These are phyloP conservation scores for Zygaena filipendulae DNA, from an alignment of 2,888 invertebrate genomes.

Conservation along the genomic window DNA sequence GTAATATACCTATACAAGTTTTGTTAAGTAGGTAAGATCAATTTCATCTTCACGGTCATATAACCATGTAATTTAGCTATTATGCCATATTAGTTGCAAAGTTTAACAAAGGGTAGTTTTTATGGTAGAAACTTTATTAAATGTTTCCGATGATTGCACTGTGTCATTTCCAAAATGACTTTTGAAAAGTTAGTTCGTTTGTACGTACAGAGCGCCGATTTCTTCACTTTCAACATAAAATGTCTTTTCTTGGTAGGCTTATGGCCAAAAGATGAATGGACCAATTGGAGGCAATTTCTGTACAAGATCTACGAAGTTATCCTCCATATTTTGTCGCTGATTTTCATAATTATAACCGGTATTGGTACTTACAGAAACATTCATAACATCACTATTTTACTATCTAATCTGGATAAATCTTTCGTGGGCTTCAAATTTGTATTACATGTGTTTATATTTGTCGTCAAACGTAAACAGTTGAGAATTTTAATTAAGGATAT, in stretches of 20 bases:
- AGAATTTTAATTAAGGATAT: conserved; percentile 33
- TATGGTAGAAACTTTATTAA: too few relatives aligned
- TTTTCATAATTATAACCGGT: conserved; percentile 26
- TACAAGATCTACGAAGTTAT: conserved; percentile 32
- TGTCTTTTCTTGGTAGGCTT: conserved; percentile 38
- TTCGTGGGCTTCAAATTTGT: conserved; percentile 37
- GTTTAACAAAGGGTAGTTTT: too few relatives aligned
- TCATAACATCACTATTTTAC: conserved; percentile 23
- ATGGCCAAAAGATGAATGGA: conserved; percentile 34
- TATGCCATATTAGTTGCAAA: too few relatives aligned
- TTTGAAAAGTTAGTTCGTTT: conserved; percentile 9
- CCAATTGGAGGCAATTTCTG: conserved; percentile 17
- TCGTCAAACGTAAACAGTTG: conserved; percentile 26
- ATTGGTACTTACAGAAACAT: conserved; percentile 31
- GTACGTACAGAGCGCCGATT: conserved; percentile 20
- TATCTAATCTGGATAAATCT: conserved; percentile 37
- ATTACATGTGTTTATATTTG: conserved; percentile 33
- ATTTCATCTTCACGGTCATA: too few relatives aligned
- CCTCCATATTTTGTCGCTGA: conserved; percentile 25
- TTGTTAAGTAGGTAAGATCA: too few relatives aligned
- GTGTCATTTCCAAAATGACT: conserved; percentile 14
- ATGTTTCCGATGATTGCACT: too few relatives aligned
- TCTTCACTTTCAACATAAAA: conserved; percentile 41
- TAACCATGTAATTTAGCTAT: too few relatives aligned
- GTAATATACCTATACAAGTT: too few relatives aligned